These are phyloP conservation scores for Eremobia ochroleuca DNA, from an alignment of 2,888 invertebrate species.

Conservation along the genomic window DNA sequence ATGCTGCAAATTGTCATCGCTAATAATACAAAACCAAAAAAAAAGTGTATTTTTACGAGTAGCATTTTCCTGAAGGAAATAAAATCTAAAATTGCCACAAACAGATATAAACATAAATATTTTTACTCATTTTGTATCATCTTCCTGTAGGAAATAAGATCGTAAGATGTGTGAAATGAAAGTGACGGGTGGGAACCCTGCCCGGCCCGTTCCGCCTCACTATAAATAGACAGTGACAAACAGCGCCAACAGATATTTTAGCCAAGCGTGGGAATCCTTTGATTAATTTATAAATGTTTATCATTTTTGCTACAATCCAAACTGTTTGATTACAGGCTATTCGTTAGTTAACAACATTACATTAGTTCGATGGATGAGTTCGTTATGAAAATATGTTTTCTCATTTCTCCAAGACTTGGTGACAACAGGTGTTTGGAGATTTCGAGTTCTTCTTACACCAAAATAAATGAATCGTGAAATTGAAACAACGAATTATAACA, in stretches of 20 bases:
- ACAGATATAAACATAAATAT: conserved; percentile 13
- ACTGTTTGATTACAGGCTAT: conserved; percentile 37
- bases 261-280: conserved; percentile 65
- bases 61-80: conserved; percentile 19
- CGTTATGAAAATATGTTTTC: background rate
- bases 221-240: conserved; percentile 67
- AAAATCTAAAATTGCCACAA: conserved; percentile 6
- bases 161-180: conserved; percentile 43
- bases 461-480: background rate
- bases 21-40: conserved; percentile 14
- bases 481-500: background rate
- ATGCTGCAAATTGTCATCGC: conserved; percentile 7
- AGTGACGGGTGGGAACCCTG: conserved; percentile 62
- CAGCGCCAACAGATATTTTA: conserved; percentile 60
- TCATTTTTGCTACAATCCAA: conserved; percentile 53
- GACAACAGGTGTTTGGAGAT: background rate
- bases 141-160: conserved; percentile 45
- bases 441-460: background rate
- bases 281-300: conserved; percentile 63
- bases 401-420: background rate
- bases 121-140: conserved; percentile 22
- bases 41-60: conserved; percentile 12
- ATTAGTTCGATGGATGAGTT: conserved; percentile 15
- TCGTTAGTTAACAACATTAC: conserved; percentile 23
- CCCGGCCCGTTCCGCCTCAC: conserved; percentile 15